Evolutionary conservation across 2,797 vertebrate species (phyloP), one percentile per base, ranked within the genome.

Genomic region (Odontamblyopus rebecca): DNA sequence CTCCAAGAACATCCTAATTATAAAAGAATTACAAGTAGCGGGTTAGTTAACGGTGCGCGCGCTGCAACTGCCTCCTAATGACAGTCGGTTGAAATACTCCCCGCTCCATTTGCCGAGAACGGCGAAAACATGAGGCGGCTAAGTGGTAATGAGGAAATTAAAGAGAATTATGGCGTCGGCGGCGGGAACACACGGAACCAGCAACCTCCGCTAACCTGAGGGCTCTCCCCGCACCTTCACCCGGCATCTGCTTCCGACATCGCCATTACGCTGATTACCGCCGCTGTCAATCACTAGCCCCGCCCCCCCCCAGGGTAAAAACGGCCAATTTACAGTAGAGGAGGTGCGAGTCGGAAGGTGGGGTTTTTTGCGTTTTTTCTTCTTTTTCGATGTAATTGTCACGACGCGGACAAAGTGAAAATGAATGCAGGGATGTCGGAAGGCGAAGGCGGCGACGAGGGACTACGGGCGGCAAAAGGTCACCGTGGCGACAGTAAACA

Each of bases 241-340:
- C 75, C 71, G 81, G 71, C 89, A 90, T 81, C 87, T 89, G 89
- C 83, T 77, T 77, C 69, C 29, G 51, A 23, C 0, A 9, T 72
- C 76, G 35, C 71, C 79, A 91, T 93, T 91, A 91, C 78, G 41
- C 66, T 63, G 88, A 93, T 93, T 87, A 92, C 85, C 86, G 85
- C 74, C 65, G 53, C 82, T 85, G 91, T 91, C 91, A 81, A 86
- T 91, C 90, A 88, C 68, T 73, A 1, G 68, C 67, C 27, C 68
- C 65, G 3, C 72, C 66, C 68, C 59, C 59, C 72, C 59, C 72
- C 2, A 75, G 83, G 78, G 51, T 66, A 50, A 66, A 81, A 57
- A 30, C 70, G 69, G 2, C 80, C 88, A 90, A 90, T 90, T 88
- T 89, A 75, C 69, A 53, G 64, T 67, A 12, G 41, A 9, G 65